Evolutionary conservation across 2,888 invertebrate genomes (phyloP).

Genomic region (Bhutanitis thaidina): DNA sequence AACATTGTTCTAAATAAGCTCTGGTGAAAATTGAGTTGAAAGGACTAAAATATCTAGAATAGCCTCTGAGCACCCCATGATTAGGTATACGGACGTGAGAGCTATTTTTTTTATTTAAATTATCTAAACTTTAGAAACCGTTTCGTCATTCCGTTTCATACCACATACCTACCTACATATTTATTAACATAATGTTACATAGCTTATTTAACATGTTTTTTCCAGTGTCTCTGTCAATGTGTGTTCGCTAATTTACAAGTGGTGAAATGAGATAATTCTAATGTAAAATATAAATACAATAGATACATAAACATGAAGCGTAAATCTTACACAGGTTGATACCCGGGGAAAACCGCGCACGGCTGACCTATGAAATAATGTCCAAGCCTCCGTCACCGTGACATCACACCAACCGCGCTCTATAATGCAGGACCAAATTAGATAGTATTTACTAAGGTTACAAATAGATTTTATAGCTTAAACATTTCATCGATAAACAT

Average conservation of each 20-base stretch:
- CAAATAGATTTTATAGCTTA: too few relatives aligned
- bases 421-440: constrained; percentile 57
- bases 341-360: constrained; percentile 67
- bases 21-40: too few relatives aligned
- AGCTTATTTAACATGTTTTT: constrained; percentile 23
- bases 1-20: too few relatives aligned
- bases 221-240: constrained; percentile 75
- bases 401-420: constrained; percentile 65
- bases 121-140: too few relatives aligned
- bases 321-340: constrained; percentile 49
- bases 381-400: constrained; percentile 57
- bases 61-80: too few relatives aligned
- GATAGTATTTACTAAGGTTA: constrained; percentile 67
- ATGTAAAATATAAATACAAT: constrained; percentile 4
- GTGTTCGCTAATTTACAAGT: constrained; percentile 74
- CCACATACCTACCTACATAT: too few relatives aligned
- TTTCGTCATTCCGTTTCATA: too few relatives aligned
- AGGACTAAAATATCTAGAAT: too few relatives aligned
- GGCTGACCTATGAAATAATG: constrained; percentile 59
- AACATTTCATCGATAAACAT: too few relatives aligned
- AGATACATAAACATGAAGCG: not conserved
- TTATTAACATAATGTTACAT: not conserved
- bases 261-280: constrained; percentile 43
- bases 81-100: too few relatives aligned
- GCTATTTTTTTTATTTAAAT: too few relatives aligned